Evolutionary conservation across 2,113 vertebrate species (phyloP).

Genomic region (Chamaetylas fuelleborni): DNA sequence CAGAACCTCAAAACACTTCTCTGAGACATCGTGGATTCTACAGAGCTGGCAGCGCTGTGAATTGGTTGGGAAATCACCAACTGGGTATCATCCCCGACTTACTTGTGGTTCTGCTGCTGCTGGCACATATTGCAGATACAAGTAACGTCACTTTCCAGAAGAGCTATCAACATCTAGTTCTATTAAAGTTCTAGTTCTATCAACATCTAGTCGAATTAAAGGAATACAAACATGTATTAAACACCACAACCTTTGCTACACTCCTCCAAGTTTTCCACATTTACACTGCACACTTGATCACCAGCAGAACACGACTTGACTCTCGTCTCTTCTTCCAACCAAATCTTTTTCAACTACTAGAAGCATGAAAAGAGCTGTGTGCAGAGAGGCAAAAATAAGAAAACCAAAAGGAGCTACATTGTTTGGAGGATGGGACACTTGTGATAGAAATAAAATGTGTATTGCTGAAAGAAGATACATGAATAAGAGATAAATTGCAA

Average conservation of each 20-base stretch:
- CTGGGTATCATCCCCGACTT: neutral
- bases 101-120: neutral
- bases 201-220: neutral
- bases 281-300: neutral
- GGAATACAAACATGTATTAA: neutral
- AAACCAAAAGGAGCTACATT: neutral
- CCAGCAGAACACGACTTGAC: neutral
- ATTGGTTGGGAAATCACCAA: neutral
- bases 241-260: neutral
- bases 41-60: neutral
- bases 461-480: neutral
- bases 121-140: neutral
- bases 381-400: neutral
- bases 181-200: neutral
- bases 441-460: neutral
- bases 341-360: neutral
- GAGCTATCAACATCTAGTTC: neutral
- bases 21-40: neutral
- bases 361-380: neutral
- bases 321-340: neutral
- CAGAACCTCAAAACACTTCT: neutral
- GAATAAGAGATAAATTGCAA: neutral
- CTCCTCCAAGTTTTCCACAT: neutral
- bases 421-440: neutral
- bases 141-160: neutral